phyloP scores from a whole-genome alignment of 1,140 invertebrate genomes.

The Olivierus martensii region DNA sequence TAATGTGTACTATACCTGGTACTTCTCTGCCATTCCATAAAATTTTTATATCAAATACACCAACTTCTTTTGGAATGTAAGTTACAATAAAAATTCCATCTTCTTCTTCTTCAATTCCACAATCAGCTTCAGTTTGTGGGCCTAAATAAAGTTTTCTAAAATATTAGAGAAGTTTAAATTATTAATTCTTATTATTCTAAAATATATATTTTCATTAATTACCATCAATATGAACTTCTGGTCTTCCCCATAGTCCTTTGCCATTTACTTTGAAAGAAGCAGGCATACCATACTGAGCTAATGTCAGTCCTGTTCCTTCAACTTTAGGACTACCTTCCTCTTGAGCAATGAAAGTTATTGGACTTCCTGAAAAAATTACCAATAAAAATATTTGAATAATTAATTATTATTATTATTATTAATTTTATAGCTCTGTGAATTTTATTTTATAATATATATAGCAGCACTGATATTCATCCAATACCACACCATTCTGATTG shows the following conservation, averaged over 20 bases:
- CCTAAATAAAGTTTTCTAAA: conserved; percentile 26
- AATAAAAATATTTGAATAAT: too few species aligned
- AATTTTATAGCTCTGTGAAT: too few species aligned
- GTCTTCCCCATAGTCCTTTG: conserved; percentile 40
- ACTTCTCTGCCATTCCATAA: conserved; percentile 53
- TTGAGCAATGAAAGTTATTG: conserved; percentile 18
- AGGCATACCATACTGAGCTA: conserved; percentile 28
- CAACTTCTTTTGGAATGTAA: conserved; percentile 53
- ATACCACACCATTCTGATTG: too few species aligned
- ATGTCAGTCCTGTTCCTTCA: conserved; percentile 23
- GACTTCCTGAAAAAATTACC: conserved; percentile 13
- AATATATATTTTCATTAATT: conserved; percentile 1
- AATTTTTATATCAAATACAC: conserved; percentile 53
- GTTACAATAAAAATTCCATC: conserved; percentile 45
- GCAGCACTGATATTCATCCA: too few species aligned
- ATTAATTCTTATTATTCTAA: neutral
- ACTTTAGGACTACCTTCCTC: conserved; percentile 21
- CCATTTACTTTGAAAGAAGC: conserved; percentile 31
- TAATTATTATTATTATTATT: too few species aligned
- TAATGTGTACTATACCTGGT: too few species aligned
- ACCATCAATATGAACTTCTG: conserved; percentile 40
- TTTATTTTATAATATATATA: too few species aligned
- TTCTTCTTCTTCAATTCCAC: conserved; percentile 35
- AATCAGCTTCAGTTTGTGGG: conserved; percentile 46
- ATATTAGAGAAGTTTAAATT: too few species aligned